phyloP scores from a whole-genome alignment of 2,113 vertebrate genomes.

The Nerophis lumbriciformis region DNA sequence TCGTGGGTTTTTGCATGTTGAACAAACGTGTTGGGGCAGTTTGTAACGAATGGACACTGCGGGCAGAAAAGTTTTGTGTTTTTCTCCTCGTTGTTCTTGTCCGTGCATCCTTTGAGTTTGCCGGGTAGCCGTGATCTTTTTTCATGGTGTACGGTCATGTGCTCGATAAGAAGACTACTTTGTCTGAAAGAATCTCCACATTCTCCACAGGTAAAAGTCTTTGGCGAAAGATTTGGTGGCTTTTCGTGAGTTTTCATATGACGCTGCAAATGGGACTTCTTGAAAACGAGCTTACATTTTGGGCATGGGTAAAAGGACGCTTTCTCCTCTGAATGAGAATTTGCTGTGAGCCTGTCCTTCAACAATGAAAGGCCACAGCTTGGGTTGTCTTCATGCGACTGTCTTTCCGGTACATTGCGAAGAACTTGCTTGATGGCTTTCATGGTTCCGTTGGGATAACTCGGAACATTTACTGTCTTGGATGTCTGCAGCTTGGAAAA shows the following conservation, averaged over 20 bases:
- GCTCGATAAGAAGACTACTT: conserved; percentile 82
- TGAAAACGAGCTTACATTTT: conserved; percentile 90
- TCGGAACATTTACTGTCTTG: conserved; percentile 74
- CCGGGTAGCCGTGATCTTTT: conserved; percentile 80
- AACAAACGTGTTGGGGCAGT: conserved; percentile 89
- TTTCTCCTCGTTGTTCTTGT: conserved; percentile 81
- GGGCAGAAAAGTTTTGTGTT: conserved; percentile 83
- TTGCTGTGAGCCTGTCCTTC: conserved; percentile 75
- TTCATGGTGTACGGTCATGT: conserved; percentile 86
- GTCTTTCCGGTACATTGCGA: conserved; percentile 76
- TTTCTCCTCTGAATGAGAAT: conserved; percentile 80
- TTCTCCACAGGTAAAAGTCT: conserved; percentile 85
- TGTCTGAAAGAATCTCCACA: conserved; percentile 87
- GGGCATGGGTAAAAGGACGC: conserved; percentile 83
- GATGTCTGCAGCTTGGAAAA: conserved; percentile 74
- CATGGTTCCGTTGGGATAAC: conserved; percentile 76
- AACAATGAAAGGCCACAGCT: conserved; percentile 76
- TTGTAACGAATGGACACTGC: conserved; percentile 91
- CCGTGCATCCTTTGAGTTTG: conserved; percentile 79
- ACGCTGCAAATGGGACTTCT: conserved; percentile 85
- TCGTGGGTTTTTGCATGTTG: conserved; percentile 90
- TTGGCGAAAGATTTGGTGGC: conserved; percentile 78
- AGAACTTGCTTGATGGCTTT: conserved; percentile 85
- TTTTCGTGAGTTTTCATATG: conserved; percentile 92
- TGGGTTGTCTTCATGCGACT: conserved; percentile 76